Percentiles rank a stretch among this genome's conserved stretches.
Evolutionary conservation across 2,797 vertebrate species (phyloP).

Genomic region (Clarias fuscus): DNA sequence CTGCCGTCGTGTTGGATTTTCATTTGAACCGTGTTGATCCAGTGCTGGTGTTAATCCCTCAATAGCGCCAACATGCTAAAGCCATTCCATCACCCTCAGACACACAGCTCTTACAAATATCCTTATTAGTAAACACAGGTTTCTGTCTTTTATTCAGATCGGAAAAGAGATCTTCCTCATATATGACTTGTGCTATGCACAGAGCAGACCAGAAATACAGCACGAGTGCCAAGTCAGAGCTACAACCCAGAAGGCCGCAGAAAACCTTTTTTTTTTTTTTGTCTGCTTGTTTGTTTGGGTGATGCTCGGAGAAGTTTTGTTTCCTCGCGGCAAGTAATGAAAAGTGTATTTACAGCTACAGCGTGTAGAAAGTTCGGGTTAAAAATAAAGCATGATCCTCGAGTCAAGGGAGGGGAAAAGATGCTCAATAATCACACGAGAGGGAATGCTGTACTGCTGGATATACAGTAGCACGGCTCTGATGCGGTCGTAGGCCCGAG

Average conservation of each 20-base stretch:
- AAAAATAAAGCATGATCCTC: slow-evolving; percentile 10
- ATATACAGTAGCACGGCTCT: no score
- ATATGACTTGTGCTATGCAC: not conserved
- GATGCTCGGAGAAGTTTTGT: not conserved
- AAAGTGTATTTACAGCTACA: not conserved
- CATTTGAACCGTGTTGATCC: slow-evolving; percentile 41
- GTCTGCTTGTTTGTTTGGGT: not conserved
- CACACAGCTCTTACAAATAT: not conserved
- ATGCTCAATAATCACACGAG: not conserved
- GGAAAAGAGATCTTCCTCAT: not conserved
- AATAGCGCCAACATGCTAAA: not conserved
- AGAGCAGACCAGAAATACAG: slow-evolving; percentile 19
- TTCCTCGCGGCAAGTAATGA: not conserved
- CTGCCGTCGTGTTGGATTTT: slow-evolving; percentile 24
- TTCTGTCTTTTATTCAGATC: slow-evolving; percentile 15
- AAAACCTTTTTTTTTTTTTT: not conserved
- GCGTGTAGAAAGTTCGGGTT: not conserved
- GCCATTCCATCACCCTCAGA: not conserved
- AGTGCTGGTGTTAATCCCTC: not conserved
- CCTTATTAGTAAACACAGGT: slow-evolving; percentile 36
- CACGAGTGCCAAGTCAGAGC: not conserved
- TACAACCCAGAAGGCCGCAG: not conserved
- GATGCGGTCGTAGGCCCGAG: no score
- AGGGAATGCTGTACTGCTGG: no score
- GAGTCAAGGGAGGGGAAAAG: not conserved